These are phyloP conservation scores for Caenorhabditis plicata DNA, from an alignment of 2,888 invertebrate genomes.

Conservation along the genomic window DNA sequence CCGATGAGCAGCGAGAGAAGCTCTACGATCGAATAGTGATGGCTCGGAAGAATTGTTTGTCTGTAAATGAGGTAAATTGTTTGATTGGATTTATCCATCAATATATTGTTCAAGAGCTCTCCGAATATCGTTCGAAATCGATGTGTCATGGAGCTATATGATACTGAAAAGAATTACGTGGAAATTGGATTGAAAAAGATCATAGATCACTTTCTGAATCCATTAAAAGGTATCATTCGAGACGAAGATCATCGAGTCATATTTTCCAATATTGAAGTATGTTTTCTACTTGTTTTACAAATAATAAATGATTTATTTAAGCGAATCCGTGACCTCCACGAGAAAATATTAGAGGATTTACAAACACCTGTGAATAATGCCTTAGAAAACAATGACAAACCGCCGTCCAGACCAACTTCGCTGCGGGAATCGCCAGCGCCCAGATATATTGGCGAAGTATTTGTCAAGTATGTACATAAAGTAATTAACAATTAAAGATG, in stretches of 20 bases:
- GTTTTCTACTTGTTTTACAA: not conserved
- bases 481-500: not conserved
- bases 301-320: slow-evolving; percentile 12
- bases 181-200: slow-evolving; percentile 77
- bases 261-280: slow-evolving; percentile 86
- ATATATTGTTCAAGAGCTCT: slow-evolving; percentile 4
- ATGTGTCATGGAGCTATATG: slow-evolving; percentile 79
- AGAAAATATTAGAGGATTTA: slow-evolving; percentile 41
- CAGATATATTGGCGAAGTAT: slow-evolving; percentile 76
- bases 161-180: slow-evolving; percentile 94
- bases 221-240: slow-evolving; percentile 74
- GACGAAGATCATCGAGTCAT: slow-evolving; percentile 79
- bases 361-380: slow-evolving; percentile 44
- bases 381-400: slow-evolving; percentile 11
- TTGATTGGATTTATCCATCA: not conserved
- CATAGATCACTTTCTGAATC: slow-evolving; percentile 66
- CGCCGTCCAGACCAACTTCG: slow-evolving; percentile 22
- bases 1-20: slow-evolving; percentile 22
- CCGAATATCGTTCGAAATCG: slow-evolving; percentile 78
- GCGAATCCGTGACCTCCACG: slow-evolving; percentile 40
- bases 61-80: slow-evolving; percentile 34
- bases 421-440: slow-evolving; percentile 2
- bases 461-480: slow-evolving; percentile 71
- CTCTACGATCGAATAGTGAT: slow-evolving; percentile 51
- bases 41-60: slow-evolving; percentile 27